These are phyloP conservation scores for Galleria mellonella DNA, from an alignment of 1,140 invertebrate species.

Conservation along the genomic window DNA sequence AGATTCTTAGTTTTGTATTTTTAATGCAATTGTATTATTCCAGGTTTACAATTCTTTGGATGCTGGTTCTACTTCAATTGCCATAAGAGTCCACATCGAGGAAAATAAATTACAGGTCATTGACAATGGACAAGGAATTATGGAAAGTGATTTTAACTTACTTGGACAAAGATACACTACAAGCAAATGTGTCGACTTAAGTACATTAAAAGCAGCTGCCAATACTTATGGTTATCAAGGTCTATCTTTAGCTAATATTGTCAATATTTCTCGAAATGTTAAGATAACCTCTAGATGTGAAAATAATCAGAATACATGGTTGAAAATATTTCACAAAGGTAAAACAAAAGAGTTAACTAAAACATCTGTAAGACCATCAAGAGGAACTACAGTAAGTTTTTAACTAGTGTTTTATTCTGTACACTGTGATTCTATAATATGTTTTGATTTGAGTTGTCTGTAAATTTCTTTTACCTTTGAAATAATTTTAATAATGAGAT, in stretches of 20 bases:
- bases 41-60: conserved; percentile 80
- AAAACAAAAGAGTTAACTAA: conserved; percentile 33
- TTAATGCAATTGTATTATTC: conserved; percentile 16
- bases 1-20: neutral
- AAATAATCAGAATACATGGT: conserved; percentile 58
- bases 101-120: conserved; percentile 78
- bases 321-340: conserved; percentile 51
- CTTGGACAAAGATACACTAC: conserved; percentile 78
- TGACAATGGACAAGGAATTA: conserved; percentile 80
- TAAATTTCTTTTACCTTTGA: neutral
- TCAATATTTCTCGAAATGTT: conserved; percentile 72
- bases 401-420: neutral
- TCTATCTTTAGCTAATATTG: conserved; percentile 79
- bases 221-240: conserved; percentile 78
- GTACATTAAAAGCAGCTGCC: conserved; percentile 68
- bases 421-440: too few species aligned
- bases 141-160: conserved; percentile 63
- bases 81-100: conserved; percentile 76
- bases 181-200: conserved; percentile 76
- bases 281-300: conserved; percentile 73
- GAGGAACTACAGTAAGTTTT: conserved; percentile 76
- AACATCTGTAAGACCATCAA: conserved; percentile 62
- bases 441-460: too few species aligned
- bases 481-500: neutral
- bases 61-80: conserved; percentile 77